These are phyloP conservation scores for Corynorhinus townsendii DNA, from an alignment of 2,113 vertebrate species.

Conservation along the genomic window DNA sequence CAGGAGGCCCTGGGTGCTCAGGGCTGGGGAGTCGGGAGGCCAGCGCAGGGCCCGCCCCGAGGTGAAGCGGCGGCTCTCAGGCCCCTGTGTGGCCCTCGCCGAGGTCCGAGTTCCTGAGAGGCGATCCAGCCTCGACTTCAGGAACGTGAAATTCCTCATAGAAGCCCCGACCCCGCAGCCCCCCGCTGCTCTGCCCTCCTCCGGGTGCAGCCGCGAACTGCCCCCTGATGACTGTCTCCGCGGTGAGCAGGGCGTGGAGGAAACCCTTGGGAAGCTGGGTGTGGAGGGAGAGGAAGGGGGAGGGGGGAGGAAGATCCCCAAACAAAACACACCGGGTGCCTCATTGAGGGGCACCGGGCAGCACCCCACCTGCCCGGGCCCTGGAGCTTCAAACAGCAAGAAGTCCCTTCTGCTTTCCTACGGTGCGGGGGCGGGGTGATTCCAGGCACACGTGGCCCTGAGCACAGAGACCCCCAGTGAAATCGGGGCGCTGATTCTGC, in stretches of 20 bases:
- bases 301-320: too few species aligned
- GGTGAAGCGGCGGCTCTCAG: fast-evolving
- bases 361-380: fast-evolving
- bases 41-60: fast-evolving
- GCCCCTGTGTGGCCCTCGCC: fast-evolving
- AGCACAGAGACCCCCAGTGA: fast-evolving
- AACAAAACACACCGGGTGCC: too few species aligned
- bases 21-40: not conserved
- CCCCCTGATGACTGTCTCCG: fast-evolving
- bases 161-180: not conserved
- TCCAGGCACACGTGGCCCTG: fast-evolving
- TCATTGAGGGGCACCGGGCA: fast-evolving
- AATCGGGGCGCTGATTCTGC: fast-evolving
- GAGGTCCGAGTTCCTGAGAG: not conserved
- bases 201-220: fast-evolving
- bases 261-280: fast-evolving
- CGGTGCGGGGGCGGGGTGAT: fast-evolving
- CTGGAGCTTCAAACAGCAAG: fast-evolving
- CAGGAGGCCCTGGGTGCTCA: not conserved
- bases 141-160: fast-evolving
- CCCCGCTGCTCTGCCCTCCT: not conserved
- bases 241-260: not conserved
- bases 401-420: fast-evolving
- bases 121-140: not conserved
- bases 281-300: not conserved